A percentile compares a stretch with the other conserved stretches of the same genome.
phyloP scores from a whole-genome alignment of 2,888 invertebrate species.

The Tanypteryx hageni region DNA sequence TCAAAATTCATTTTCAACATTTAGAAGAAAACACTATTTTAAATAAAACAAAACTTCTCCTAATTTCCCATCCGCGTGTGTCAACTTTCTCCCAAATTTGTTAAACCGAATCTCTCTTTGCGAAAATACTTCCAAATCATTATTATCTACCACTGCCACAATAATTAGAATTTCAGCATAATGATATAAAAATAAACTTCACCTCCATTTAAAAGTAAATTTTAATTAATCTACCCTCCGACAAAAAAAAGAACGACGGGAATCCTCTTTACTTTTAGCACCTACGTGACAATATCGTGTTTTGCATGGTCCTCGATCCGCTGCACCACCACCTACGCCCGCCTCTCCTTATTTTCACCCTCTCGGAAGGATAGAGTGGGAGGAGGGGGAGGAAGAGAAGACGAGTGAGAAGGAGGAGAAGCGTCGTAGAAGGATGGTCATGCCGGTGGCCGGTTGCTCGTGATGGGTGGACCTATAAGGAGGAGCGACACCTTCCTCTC shows the following conservation, averaged over 20 bases:
- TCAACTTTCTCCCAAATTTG: too few species aligned
- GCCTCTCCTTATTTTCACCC: slow-evolving; percentile 9
- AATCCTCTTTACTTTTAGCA: slow-evolving; percentile 12
- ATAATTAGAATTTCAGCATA: too few species aligned
- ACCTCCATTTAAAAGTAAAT: not conserved
- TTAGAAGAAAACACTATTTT: too few species aligned
- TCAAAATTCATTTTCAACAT: too few species aligned
- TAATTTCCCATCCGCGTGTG: too few species aligned
- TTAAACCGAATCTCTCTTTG: too few species aligned
- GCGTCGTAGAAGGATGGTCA: not conserved
- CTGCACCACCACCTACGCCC: slow-evolving; percentile 46
- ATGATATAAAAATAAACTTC: not conserved
- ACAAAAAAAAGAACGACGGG: slow-evolving; percentile 23
- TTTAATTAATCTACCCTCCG: slow-evolving; percentile 54
- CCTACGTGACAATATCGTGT: slow-evolving; percentile 53
- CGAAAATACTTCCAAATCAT: too few species aligned
- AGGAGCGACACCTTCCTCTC: slow-evolving; percentile 48
- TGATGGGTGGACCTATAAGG: slow-evolving; percentile 58
- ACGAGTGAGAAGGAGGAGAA: not conserved
- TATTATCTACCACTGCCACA: too few species aligned
- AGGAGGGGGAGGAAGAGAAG: not conserved
- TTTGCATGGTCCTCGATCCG: slow-evolving; percentile 11
- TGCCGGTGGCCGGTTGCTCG: slow-evolving; percentile 58
- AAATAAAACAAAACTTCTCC: too few species aligned
- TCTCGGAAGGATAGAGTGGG: not conserved